Evolutionary conservation across 2,113 vertebrate species (phyloP), one percentile per base, ranked within the genome.

Genomic region (Hippocampus guttulatus): DNA sequence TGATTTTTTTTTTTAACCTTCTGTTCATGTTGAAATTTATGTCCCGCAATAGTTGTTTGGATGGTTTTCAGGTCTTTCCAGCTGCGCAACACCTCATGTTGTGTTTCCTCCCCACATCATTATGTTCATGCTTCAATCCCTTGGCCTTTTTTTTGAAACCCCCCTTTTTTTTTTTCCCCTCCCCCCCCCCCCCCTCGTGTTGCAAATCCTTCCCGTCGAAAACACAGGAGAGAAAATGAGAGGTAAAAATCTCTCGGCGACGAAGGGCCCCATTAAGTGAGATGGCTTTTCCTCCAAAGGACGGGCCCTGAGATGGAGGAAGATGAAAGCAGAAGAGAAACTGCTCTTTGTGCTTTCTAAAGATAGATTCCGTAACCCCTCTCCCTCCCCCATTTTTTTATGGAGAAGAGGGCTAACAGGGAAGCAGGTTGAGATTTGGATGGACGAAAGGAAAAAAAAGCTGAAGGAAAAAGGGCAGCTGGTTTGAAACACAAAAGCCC

Each of bases 401-500:
- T 67, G 20, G 21, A 83, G 75, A 86, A 69, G 67, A 73, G 55
- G 73, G 60, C 80, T 79, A 80, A 84, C 79, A 71, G 83, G 76
- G 75, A 84, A 80, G 76, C 80, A 81, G 84, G 76, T 77, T 69
- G 72, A 68, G 75, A 61, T 78, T 76, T 77, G 71, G 65, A 77
- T 30, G 74, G 80, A 77, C 73, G 75, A 63, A 81, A 65, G 73
- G 75, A 74, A 33, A 33, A 74, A 61, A 74, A 73, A 57, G 71
- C 33, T 57, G 75, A 41, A 43, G 75, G 70, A 70, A 77, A 81
- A 75, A 83, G 83, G 80, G 77, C 81, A 84, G 87, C 81, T 84
- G 86, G 79, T 90, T 88, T 88, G 45, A 84, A 89, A 88, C 79
- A 82, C 80, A 89, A 79, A 79, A 84, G 83, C 81, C 85, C 79